Evolutionary conservation across 2,797 vertebrate genomes (phyloP), one percentile per base, ranked within the genome.

Genomic region (Hippoglossus hippoglossus): DNA sequence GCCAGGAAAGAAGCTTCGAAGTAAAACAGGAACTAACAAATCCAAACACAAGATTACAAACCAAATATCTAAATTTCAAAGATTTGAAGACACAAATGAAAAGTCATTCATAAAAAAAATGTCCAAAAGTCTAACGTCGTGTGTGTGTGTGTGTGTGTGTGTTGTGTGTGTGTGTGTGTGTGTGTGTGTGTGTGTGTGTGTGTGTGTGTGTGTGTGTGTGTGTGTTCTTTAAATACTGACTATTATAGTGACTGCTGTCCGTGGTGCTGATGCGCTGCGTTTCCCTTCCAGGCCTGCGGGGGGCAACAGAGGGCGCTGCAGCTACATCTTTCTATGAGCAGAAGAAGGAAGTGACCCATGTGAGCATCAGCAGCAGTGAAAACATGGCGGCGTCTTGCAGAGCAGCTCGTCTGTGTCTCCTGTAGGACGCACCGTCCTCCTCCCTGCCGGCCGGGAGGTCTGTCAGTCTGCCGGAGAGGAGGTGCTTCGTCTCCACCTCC

Each of bases 341-440:
- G 21, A 24, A 71, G 62, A 76, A 80, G 54, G 8, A 84, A n/a
- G 0, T 0, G 2, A 19, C 63, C 66, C 83, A 85, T 44, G 76
- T 80, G 80, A 82, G 31, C 34, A 63, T 18, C 16, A 41, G 28
- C 2, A 10, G 25, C 2, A 10, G 25, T 1, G 28, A 3, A 67
- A 94, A 92, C 63, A 95, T 95, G 95, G 94, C 94, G 84, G 49
- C 81, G 5, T 50, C 80, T 28, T 63, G 63, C 0, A 54, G 47
- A 10, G 26, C 82, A 21, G 56, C 49, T 26, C 71, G 79, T 59
- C 62, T 91, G 4, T 87, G 87, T 79, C 72, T 73, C 18, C 67
- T 89, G 55, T 85, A 11, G 80, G 82, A 41, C 84, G 84, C 56
- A 63, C 67, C 8, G 59, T 87, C 28, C 28, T 16, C 60, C 69